Evolutionary conservation across 2,888 invertebrate species (phyloP), one percentile per base, ranked within the genome.

Genomic region (Cheilosia vulpina): DNA sequence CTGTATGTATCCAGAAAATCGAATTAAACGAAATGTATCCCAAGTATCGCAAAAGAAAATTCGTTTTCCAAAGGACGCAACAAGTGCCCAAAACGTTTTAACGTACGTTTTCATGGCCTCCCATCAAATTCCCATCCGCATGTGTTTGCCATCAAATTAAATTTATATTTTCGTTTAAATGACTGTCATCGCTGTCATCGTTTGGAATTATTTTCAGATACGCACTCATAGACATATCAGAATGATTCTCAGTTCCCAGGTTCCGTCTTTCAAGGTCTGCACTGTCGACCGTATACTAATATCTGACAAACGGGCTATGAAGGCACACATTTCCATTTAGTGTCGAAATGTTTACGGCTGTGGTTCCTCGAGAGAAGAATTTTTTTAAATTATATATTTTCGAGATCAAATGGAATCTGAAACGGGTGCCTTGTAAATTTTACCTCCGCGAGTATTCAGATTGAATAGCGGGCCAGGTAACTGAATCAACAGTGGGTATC

Each of bases 141-240:
- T 38, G 38, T 38, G 38, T 17, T 19, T 9, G 47, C 47, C 19
- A 19, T 47, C 47, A 47, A 17, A 47, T 17, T 45, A 17, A 45
- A 17, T 45, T 17, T 45, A 45, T 45, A 45, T 45, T 45, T 45
- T 45, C 45, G 45, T 45, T 45, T 17, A 45, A 7, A 45, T 45
- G 15, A n/a, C 45, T 9, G 19, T 47, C 47, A 19, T 47, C 17
- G 17, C 19, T 17, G 17, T 47, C 47, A 47, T 47, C 47, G 9
- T 19, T 19, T 9, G 17, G 17, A 47, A 47, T 47, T 17, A 47
- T 47, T 17, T 19, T 11, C 11, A 47, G 47, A 47, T 17, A 47
- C 47, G 17, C n/a, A 17, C 17, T 17, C 19, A 1, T 2, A 47
- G 19, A 17, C 17, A 45, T 15, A 2, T 45, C 45, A 1, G 13